A percentile compares a stretch with the other conserved stretches of the same genome.
Evolutionary conservation across 2,113 vertebrate genomes (phyloP).

Genomic region (Rhodinocichla rosea): DNA sequence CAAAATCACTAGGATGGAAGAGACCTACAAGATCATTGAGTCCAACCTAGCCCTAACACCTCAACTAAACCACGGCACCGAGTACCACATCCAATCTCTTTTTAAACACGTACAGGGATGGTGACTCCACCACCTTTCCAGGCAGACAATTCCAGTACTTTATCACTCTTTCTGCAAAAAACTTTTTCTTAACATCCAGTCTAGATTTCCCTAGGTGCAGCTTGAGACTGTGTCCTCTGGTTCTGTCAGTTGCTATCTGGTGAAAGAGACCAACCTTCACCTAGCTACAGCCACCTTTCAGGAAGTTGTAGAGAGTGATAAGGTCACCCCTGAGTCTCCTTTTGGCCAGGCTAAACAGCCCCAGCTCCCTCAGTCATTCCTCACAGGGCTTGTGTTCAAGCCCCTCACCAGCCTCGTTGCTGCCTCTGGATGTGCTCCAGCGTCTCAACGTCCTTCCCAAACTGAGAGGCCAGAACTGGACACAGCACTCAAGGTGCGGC

Average conservation of each 20-base stretch:
- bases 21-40: background rate
- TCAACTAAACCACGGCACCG: background rate
- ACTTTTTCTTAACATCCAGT: too few species aligned
- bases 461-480: background rate
- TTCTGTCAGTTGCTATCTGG: background rate
- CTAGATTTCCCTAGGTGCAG: background rate
- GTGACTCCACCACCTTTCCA: background rate
- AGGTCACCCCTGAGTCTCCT: background rate
- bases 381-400: background rate
- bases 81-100: background rate
- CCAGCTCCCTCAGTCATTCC: rapidly evolving
- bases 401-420: background rate
- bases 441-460: too few species aligned
- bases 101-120: background rate
- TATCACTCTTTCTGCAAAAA: background rate
- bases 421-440: rapidly evolving
- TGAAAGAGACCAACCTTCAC: background rate
- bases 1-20: background rate
- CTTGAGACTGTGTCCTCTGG: rapidly evolving
- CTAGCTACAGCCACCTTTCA: rapidly evolving
- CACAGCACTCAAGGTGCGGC: background rate
- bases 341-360: rapidly evolving
- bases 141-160: background rate
- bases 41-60: background rate
- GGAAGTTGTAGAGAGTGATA: too few species aligned